These are phyloP conservation scores for Ascidia mentula DNA, from an alignment of 23 tunicate genomes.

Conservation along the genomic window DNA sequence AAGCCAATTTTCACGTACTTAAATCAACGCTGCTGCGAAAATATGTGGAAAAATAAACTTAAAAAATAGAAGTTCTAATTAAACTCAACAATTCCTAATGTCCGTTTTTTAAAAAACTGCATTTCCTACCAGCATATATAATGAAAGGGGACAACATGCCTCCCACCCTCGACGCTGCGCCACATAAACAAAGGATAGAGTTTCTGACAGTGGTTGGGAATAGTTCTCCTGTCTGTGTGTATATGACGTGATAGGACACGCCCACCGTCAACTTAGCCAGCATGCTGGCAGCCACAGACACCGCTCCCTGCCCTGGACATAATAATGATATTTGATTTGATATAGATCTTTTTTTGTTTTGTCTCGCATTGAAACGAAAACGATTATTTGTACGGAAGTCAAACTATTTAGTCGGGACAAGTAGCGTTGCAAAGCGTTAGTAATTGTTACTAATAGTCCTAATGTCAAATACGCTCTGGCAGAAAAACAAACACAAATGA, in stretches of 20 bases:
- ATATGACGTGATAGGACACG: background rate
- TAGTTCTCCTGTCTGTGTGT: background rate
- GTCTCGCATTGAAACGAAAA: no score
- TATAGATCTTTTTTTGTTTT: no score
- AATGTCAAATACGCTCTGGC: background rate
- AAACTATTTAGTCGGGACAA: no score
- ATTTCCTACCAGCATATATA: slow-evolving; percentile 23
- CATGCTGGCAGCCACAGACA: background rate
- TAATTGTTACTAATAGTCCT: background rate
- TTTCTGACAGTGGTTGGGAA: slow-evolving; percentile 6
- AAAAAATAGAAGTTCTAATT: no score
- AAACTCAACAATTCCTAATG: no score
- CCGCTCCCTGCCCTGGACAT: slow-evolving; percentile 13
- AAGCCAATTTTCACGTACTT: background rate
- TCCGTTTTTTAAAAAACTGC: no score
- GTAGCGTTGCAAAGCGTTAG: no score
- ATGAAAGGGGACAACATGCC: slow-evolving; percentile 4
- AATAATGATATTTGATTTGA: no score
- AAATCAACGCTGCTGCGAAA: background rate
- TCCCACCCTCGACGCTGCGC: background rate
- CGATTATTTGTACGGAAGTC: no score
- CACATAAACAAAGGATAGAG: background rate
- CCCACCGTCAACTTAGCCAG: background rate
- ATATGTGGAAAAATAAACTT: no score
- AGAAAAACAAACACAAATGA: background rate